Conservation (phyloP, 2,888 invertebrate genomes). For the Caenorhabditis imperialis region DNA sequence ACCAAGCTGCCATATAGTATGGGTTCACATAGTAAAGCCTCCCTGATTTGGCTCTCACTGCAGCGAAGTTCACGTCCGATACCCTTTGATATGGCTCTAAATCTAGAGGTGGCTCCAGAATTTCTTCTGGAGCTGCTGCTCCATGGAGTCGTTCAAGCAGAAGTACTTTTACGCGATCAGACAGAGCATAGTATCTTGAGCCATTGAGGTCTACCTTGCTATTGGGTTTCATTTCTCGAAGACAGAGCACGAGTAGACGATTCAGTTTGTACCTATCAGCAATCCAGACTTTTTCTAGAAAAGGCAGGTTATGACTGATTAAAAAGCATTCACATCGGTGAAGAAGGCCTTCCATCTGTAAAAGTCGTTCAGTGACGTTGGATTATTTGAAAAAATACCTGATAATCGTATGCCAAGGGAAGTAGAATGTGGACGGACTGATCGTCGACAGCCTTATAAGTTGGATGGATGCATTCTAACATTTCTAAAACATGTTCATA, state of each 20-base stretch:
- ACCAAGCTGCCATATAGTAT: slow-evolving; percentile 78
- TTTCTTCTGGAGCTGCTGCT: slow-evolving; percentile 76
- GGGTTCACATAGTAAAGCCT: slow-evolving; percentile 77
- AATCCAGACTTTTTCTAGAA: slow-evolving; percentile 78
- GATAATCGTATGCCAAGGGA: slow-evolving; percentile 78
- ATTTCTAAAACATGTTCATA: slow-evolving; percentile 77
- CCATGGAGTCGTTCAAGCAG: slow-evolving; percentile 77
- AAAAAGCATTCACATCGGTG: slow-evolving; percentile 78
- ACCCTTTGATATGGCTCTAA: slow-evolving; percentile 73
- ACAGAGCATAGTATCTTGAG: slow-evolving; percentile 75
- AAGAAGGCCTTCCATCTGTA: slow-evolving; percentile 78
- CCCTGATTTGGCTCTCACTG: slow-evolving; percentile 76
- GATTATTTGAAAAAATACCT: too few species aligned
- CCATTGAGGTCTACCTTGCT: slow-evolving; percentile 76
- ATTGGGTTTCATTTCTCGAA: slow-evolving; percentile 76
- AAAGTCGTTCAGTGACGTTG: too few species aligned
- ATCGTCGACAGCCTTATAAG: slow-evolving; percentile 77
- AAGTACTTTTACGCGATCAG: slow-evolving; percentile 77
- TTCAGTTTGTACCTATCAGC: slow-evolving; percentile 78
- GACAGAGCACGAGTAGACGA: slow-evolving; percentile 74
- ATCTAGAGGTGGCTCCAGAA: slow-evolving; percentile 76
- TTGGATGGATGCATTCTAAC: slow-evolving; percentile 77
- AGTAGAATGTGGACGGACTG: slow-evolving; percentile 76
- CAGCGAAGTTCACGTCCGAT: slow-evolving; percentile 75
- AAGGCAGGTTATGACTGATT: slow-evolving; percentile 74